Conservation (phyloP, 1,140 invertebrate genomes). For the Venturia canescens region DNA sequence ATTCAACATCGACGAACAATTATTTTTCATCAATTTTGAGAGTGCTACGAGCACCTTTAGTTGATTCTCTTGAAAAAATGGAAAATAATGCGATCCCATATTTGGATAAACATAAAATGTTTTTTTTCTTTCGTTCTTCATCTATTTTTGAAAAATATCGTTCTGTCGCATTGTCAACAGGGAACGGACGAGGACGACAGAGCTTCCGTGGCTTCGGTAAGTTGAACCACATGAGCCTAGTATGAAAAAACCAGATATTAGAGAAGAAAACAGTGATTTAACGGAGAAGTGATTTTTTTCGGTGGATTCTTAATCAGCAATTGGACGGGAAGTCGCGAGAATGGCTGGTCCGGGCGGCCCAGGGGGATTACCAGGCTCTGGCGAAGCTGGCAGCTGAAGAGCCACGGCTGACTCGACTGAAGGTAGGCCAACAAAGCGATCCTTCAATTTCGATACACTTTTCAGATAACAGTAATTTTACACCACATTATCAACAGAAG, state of each 20-base stretch:
- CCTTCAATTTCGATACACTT: not conserved
- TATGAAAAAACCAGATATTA: not conserved
- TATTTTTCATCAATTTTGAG: no score
- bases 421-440: slow-evolving; percentile 80
- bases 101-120: no score
- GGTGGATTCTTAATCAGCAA: slow-evolving; percentile 65
- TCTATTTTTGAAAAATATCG: no score
- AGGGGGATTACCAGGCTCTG: slow-evolving; percentile 89
- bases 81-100: no score
- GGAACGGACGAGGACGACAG: slow-evolving; percentile 51
- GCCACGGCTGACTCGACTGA: slow-evolving; percentile 86
- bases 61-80: no score
- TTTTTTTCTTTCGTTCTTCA: no score
- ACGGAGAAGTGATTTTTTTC: slow-evolving; percentile 4
- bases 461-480: slow-evolving; percentile 3
- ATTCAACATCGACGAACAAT: no score
- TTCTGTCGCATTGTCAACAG: slow-evolving; percentile 7
- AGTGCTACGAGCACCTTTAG: no score
- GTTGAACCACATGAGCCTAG: not conserved
- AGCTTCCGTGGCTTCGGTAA: slow-evolving; percentile 49
- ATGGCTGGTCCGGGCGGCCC: slow-evolving; percentile 89
- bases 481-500: not conserved
- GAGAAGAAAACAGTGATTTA: not conserved
- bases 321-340: slow-evolving; percentile 85
- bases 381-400: slow-evolving; percentile 89